Evolutionary conservation across 2,797 vertebrate genomes (phyloP), one percentile per base, ranked within the genome.

Genomic region (Falco columbarius): DNA sequence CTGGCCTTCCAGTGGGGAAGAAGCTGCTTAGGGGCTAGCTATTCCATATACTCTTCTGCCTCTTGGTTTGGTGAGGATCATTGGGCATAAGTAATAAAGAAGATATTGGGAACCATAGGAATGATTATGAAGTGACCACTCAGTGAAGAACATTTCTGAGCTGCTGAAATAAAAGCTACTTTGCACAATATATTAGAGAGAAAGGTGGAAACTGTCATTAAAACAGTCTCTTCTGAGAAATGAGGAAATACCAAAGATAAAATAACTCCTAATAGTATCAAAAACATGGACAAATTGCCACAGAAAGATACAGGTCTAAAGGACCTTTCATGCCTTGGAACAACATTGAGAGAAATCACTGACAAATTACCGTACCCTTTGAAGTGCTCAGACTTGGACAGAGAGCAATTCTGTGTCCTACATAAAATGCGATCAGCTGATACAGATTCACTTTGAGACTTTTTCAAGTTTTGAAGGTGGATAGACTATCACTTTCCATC

Each of bases 11-110:
- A 73, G 20, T 42, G 21, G 16, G 14, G 23, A 89, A 81, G 58
- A 92, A 84, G 11, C n/a, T 86, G 6, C 29, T 86, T 67, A 59
- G 44, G 12, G 82, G 11, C 8, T 77, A 84, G 34, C 46, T 87
- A 40, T 74, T 75, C 74, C 26, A 32, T 54, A 42, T 73, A 79
- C 77, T 81, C 51, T 47, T 81, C 36, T 76, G 18, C 47, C 21
- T 93, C 55, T 89, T 93, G 56, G 34, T 95, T 96, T 94, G 42
- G 66, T 81, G 71, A 73, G 46, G 77, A 61, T 90, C 93, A 74
- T 23, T 77, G 8, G 36, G 36, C 16, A 36, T 32, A 68, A 63
- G 21, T 58, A 58, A 63, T 46, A 20, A 55, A 22, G 32, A 77
- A 88, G 9, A 6, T 65, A 55, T 15, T 59, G 29, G 40, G 46